A percentile compares a stretch with the other conserved stretches of the same genome.
These are phyloP conservation scores for Pseudopodoces humilis DNA, from an alignment of 2,113 vertebrate species.

Conservation along the genomic window DNA sequence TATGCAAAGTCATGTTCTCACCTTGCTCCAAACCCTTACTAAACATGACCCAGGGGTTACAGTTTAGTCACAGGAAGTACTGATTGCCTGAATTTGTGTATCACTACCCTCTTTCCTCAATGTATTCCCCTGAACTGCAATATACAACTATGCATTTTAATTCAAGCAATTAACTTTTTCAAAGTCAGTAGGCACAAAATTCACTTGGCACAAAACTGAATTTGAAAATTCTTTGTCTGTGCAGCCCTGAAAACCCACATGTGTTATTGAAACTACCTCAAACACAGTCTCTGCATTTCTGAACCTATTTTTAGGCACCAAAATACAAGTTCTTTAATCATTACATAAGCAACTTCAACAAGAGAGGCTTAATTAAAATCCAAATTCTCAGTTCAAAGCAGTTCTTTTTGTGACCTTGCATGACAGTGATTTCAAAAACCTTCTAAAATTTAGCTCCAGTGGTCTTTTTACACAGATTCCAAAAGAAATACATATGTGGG, in stretches of 20 bases:
- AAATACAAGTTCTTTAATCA: background rate
- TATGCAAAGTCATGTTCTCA: background rate
- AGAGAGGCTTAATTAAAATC: background rate
- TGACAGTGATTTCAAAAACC: background rate
- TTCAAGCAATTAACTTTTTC: background rate
- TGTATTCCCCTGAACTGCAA: background rate
- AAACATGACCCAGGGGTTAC: conserved; percentile 19
- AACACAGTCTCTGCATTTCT: background rate
- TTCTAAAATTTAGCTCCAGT: background rate
- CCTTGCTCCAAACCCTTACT: conserved; percentile 36
- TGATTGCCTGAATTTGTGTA: background rate
- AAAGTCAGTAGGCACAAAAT: background rate
- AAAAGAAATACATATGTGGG: background rate
- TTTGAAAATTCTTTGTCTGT: background rate
- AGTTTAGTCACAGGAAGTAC: background rate
- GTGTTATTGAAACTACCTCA: background rate
- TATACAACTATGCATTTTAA: background rate
- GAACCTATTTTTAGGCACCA: background rate
- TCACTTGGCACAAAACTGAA: background rate
- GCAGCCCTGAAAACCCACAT: background rate
- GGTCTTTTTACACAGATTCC: background rate
- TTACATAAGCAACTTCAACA: background rate
- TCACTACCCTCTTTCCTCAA: background rate
- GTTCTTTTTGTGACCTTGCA: background rate
- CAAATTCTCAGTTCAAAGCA: background rate